Conservation (phyloP, 2,888 invertebrate species). For the Aspidiotus destructor region DNA sequence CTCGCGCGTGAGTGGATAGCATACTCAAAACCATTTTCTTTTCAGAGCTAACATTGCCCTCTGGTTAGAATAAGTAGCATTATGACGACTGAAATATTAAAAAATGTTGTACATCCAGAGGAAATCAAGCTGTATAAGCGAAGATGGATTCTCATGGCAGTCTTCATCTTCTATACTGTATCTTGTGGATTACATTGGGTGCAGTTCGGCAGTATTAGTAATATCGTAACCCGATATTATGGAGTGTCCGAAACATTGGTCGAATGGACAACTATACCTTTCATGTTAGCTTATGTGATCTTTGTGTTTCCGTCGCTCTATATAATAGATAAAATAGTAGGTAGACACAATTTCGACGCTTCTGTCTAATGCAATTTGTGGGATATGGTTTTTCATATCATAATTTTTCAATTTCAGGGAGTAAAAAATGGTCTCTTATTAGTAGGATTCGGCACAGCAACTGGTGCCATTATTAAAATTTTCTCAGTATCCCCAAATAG, state of each 20-base stretch:
- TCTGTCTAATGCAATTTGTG: too few species aligned
- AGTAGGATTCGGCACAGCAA: constrained; percentile 74
- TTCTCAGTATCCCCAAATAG: constrained; percentile 72
- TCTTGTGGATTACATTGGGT: neutral
- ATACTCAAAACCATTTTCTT: too few species aligned
- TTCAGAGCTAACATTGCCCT: too few species aligned
- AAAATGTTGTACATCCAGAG: too few species aligned
- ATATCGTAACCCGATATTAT: neutral
- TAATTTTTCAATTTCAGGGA: constrained; percentile 53
- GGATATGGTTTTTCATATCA: too few species aligned
- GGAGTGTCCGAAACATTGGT: neutral
- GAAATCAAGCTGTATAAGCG: neutral
- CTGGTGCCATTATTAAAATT: constrained; percentile 86
- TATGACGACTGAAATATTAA: too few species aligned
- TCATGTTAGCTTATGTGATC: neutral
- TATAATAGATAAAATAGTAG: neutral
- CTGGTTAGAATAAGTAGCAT: too few species aligned
- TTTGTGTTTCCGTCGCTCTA: neutral
- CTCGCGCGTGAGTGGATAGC: too few species aligned
- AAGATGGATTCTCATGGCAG: neutral
- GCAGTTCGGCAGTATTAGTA: neutral
- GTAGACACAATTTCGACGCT: too few species aligned
- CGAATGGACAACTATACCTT: neutral
- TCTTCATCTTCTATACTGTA: neutral
- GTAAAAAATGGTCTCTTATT: constrained; percentile 68